These are phyloP conservation scores for Novumbra hubbsi DNA, from an alignment of 2,797 vertebrate species.

Conservation along the genomic window DNA sequence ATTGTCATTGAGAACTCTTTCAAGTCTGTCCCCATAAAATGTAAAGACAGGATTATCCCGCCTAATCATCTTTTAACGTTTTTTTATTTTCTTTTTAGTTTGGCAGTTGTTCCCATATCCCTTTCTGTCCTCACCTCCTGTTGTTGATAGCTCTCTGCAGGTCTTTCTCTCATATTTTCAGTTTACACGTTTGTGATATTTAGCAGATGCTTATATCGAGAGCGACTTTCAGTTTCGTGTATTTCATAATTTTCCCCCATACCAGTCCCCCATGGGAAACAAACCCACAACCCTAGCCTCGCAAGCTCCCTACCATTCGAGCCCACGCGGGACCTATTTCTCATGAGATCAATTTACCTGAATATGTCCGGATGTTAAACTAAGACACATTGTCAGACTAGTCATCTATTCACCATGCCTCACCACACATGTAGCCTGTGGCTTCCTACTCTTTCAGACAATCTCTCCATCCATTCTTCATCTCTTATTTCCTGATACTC, in stretches of 20 bases:
- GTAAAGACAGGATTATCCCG: background rate
- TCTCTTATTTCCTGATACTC: conserved; percentile 60
- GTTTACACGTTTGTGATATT: too few relatives aligned
- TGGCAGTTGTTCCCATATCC: background rate
- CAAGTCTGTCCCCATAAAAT: background rate
- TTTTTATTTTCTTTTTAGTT: background rate
- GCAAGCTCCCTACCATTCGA: too few relatives aligned
- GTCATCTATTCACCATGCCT: background rate
- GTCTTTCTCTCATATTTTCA: conserved; percentile 29
- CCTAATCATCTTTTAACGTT: background rate
- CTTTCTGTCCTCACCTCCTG: background rate
- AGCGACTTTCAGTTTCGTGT: too few relatives aligned
- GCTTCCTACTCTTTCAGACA: conserved; percentile 17
- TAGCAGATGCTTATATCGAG: too few relatives aligned
- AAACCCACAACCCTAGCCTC: too few relatives aligned
- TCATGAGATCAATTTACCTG: conserved; percentile 75
- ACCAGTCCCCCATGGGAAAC: too few relatives aligned
- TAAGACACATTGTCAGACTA: conserved; percentile 32
- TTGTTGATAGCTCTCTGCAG: conserved; percentile 12
- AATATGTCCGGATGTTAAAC: conserved; percentile 55
- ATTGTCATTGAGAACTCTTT: background rate
- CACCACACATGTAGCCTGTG: conserved; percentile 33
- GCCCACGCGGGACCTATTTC: conserved; percentile 26
- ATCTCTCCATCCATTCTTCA: conserved; percentile 39
- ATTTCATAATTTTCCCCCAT: conserved; percentile 26